phyloP scores from a whole-genome alignment of 2,113 vertebrate genomes.

The Laticauda colubrina region DNA sequence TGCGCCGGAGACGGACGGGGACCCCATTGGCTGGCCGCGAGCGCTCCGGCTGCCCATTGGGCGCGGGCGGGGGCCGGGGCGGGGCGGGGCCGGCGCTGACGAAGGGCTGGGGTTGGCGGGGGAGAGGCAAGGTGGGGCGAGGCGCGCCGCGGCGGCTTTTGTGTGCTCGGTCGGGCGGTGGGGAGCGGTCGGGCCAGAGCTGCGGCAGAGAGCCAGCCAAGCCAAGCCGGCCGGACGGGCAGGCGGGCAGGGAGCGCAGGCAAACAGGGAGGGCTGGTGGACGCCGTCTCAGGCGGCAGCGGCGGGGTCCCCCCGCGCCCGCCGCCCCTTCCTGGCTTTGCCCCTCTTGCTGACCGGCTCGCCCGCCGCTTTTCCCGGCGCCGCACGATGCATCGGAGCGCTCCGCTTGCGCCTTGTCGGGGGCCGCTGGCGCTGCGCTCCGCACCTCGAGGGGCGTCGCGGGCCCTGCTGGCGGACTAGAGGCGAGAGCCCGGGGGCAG shows the following conservation, averaged over 20 bases:
- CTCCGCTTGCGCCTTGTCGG: conserved; percentile 63
- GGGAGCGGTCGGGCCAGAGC: conserved; percentile 75
- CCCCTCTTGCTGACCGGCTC: neutral
- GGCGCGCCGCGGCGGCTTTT: conserved; percentile 73
- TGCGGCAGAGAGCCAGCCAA: conserved; percentile 80
- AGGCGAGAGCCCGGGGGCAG: neutral
- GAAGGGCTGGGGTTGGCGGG: conserved; percentile 58
- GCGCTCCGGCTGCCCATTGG: conserved; percentile 63
- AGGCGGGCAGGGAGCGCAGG: neutral
- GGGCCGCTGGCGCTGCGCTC: conserved; percentile 61
- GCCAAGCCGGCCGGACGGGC: conserved; percentile 43
- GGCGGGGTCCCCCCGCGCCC: too few relatives aligned
- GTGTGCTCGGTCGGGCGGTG: conserved; percentile 73
- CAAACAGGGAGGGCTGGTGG: neutral
- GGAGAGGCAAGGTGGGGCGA: conserved; percentile 31
- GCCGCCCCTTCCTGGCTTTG: neutral
- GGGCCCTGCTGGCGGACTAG: conserved; percentile 41
- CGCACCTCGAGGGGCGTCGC: conserved; percentile 56
- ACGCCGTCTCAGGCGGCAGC: neutral
- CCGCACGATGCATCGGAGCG: conserved; percentile 78
- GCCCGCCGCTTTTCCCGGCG: neutral
- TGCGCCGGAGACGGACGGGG: conserved; percentile 52
- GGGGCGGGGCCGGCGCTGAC: conserved; percentile 33
- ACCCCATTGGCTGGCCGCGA: conserved; percentile 59
- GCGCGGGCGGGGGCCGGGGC: neutral